A percentile compares a stretch with the other conserved stretches of the same genome.
Conservation (phyloP, 2,797 vertebrate species). For the Micromesistius poutassou region DNA sequence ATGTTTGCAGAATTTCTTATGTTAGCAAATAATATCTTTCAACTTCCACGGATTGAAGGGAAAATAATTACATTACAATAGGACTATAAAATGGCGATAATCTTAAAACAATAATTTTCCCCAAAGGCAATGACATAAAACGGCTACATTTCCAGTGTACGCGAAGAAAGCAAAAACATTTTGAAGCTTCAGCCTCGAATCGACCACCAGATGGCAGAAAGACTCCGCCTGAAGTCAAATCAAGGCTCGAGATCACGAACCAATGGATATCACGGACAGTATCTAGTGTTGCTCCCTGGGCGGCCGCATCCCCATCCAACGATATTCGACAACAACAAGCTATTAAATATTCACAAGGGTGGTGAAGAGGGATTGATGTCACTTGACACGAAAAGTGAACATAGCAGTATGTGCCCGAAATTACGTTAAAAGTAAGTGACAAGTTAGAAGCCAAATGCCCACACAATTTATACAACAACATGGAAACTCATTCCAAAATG, state of each 20-base stretch:
- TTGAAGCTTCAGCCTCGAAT: not conserved
- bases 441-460: not conserved
- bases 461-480: not conserved
- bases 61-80: not conserved
- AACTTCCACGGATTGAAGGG: not conserved
- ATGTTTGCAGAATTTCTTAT: not conserved
- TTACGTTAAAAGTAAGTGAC: not conserved
- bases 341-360: not conserved
- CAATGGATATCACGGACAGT: not conserved
- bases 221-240: conserved; percentile 12
- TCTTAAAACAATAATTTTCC: not conserved
- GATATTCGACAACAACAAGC: not conserved
- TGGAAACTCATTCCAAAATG: not conserved
- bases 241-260: not conserved
- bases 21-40: not conserved
- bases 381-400: not conserved
- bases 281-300: not conserved
- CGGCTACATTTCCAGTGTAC: not conserved
- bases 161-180: not conserved
- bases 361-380: not conserved
- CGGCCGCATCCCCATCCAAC: no score
- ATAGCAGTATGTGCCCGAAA: no score
- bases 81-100: not conserved
- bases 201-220: conserved; percentile 58
- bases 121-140: not conserved